Percentiles rank a stretch among this genome's conserved stretches.
Evolutionary conservation across 2,113 vertebrate genomes (phyloP).

Genomic region (Chaetops frenatus): DNA sequence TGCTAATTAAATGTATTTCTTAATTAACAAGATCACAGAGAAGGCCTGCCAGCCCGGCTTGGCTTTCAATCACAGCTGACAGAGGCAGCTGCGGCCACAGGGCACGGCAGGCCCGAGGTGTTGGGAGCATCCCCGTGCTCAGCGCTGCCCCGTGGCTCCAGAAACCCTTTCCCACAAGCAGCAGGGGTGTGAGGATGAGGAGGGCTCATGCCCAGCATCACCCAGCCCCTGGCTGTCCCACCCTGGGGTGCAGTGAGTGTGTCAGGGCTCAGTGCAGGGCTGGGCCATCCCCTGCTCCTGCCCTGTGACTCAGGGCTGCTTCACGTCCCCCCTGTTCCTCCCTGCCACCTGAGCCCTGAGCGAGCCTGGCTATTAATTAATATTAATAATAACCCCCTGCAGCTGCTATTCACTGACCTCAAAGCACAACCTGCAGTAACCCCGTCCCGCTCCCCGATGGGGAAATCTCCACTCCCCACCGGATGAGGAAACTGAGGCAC

Average conservation of each 20-base stretch:
- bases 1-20: constrained; percentile 71
- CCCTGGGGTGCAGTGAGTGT: background rate
- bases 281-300: background rate
- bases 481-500: constrained; percentile 19
- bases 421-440: constrained; percentile 12
- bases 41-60: constrained; percentile 31
- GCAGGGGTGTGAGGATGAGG: background rate
- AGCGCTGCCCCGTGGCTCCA: background rate
- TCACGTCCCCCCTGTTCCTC: background rate
- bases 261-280: background rate
- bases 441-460: fast-evolving
- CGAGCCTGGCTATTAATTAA: background rate
- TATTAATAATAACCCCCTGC: background rate
- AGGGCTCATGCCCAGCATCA: fast-evolving
- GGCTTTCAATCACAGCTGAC: constrained; percentile 54
- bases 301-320: background rate
- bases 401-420: background rate
- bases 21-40: constrained; percentile 67
- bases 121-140: background rate
- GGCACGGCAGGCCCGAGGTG: background rate
- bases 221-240: background rate
- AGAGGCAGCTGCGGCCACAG: constrained; percentile 24
- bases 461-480: background rate
- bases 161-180: fast-evolving
- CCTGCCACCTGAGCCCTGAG: background rate